Evolutionary conservation across 1,140 invertebrate genomes (phyloP), one percentile per base, ranked within the genome.

Genomic region (Cydia fagiglandana): DNA sequence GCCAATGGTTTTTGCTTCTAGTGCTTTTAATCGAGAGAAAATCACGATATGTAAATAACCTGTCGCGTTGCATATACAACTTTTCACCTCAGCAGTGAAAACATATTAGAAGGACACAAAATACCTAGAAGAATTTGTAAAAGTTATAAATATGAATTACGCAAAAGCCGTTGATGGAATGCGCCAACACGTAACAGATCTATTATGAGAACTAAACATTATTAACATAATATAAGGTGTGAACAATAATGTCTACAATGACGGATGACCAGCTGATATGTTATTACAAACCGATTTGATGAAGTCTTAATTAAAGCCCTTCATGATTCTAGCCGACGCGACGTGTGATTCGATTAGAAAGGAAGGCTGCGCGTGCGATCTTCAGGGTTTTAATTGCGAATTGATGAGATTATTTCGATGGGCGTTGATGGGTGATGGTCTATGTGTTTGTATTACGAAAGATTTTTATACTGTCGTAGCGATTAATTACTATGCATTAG

Each of bases 191-290:
- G 6, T 20, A 61, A 24, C 56, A 15, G 47, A 15, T 15, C 30
- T 78, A 75, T 77, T 75, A 78, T 78, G 74, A 73, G 64, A 78
- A 64, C 77, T 73, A 17, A 20, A 41, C 45, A 24, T 73, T 73
- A 77, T 77, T 77, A 74, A 66, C 76, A 74, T 77, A 74, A 74
- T 45, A 50, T 3, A 17, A 24, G 34, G 73, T 45, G 20, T 20
- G 45, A 73, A 30, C 50, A 20, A 45, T 73, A 61, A 61, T 61
- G 56, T 10, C 20, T 24, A 45, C 9, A 47, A 47, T 61, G 56
- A 61, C n/a, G 17, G 56, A 61, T 61, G 17, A 12, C 4, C 56
- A 61, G 56, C 56, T 61, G 56, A 24, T 61, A 73, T 61, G 20
- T 61, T 61, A 61, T 61, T 61, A 61, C 56, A 61, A 61, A 24